phyloP scores from a whole-genome alignment of 2,797 vertebrate species.

The Pangasius larnaudii region DNA sequence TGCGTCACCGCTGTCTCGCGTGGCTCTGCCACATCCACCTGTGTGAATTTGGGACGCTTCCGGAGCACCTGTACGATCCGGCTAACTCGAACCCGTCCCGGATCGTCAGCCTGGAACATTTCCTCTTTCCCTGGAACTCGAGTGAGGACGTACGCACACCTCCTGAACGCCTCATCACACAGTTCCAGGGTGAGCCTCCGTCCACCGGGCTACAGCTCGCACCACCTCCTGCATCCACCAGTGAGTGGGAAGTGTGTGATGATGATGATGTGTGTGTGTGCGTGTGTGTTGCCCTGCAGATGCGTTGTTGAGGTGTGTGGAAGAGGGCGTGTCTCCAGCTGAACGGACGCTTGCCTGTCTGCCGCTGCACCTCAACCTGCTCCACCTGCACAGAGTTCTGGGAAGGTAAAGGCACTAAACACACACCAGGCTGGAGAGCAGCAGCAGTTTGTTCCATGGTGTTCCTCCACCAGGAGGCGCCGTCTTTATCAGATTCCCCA shows the following conservation, averaged over 20 bases:
- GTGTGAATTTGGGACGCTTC: constrained; percentile 86
- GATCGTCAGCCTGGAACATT: constrained; percentile 83
- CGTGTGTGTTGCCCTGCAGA: constrained; percentile 70
- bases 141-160: constrained; percentile 80
- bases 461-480: neutral
- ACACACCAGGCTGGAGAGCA: neutral
- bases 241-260: neutral
- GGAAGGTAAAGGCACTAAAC: constrained; percentile 75
- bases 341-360: constrained; percentile 80
- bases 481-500: neutral
- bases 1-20: constrained; percentile 83
- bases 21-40: constrained; percentile 93
- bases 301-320: constrained; percentile 81
- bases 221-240: neutral
- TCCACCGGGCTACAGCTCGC: neutral
- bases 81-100: constrained; percentile 82
- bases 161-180: constrained; percentile 77
- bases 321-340: constrained; percentile 71
- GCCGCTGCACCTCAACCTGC: constrained; percentile 87
- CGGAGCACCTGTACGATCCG: constrained; percentile 83
- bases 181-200: constrained; percentile 84
- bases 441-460: neutral
- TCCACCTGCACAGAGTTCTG: constrained; percentile 80
- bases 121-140: constrained; percentile 87
- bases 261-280: neutral